These are phyloP conservation scores for Hexactinellida sp. DNA, from an alignment of 37 sponge, comb jelly and placozoan species.

Conservation along the genomic window DNA sequence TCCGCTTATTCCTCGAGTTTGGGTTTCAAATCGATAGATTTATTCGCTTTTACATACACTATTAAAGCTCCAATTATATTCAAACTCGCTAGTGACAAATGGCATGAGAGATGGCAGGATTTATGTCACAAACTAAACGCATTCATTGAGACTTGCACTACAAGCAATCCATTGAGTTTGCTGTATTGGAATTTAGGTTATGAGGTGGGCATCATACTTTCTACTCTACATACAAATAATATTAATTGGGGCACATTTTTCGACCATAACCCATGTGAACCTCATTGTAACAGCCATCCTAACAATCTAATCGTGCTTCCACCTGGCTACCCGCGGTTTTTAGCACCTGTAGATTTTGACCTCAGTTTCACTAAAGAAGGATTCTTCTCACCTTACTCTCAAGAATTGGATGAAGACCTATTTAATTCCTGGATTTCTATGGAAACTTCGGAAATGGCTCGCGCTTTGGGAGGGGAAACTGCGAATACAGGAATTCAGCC, in stretches of 20 bases:
- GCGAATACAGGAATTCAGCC: constrained; percentile 27
- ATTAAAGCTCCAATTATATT: constrained; percentile 8
- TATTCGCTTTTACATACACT: constrained; percentile 8
- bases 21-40: not conserved
- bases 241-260: constrained; percentile 51
- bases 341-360: constrained; percentile 52
- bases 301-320: constrained; percentile 39
- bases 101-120: not conserved
- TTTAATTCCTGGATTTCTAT: constrained; percentile 31
- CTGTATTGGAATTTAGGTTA: constrained; percentile 29
- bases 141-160: constrained; percentile 20
- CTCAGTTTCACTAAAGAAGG: constrained; percentile 23
- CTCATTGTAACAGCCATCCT: constrained; percentile 48
- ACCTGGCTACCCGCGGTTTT: constrained; percentile 14
- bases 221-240: not conserved
- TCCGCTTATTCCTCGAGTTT: not conserved
- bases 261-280: constrained; percentile 44
- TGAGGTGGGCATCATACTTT: constrained; percentile 25
- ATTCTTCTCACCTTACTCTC: constrained; percentile 40
- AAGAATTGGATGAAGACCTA: constrained; percentile 21
- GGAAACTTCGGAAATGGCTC: constrained; percentile 27
- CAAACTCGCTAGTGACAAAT: not conserved
- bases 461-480: constrained; percentile 35
- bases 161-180: not conserved
- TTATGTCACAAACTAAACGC: not conserved